A percentile compares a stretch with the other conserved stretches of the same genome.
phyloP scores from a whole-genome alignment of 1,140 invertebrate species.

The Zelostemma sp. region DNA sequence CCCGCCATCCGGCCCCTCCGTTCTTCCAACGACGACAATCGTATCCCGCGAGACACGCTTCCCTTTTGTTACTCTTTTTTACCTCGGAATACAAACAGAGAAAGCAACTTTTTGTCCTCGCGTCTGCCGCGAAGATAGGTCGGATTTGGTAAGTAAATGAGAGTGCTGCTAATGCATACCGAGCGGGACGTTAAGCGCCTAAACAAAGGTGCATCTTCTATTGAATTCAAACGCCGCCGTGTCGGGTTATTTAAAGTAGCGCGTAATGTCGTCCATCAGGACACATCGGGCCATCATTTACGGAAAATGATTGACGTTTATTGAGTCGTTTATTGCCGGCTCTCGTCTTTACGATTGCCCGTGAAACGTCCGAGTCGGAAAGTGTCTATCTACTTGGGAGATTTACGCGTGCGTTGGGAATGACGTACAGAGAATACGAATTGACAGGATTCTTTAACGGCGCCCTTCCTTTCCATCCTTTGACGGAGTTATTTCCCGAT shows the following conservation, averaged over 20 bases:
- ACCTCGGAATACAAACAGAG: too few species aligned
- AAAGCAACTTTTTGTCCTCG: too few species aligned
- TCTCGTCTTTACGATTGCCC: slow-evolving; percentile 31
- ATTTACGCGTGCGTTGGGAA: slow-evolving; percentile 31
- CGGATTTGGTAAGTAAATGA: neutral
- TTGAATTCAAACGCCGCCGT: slow-evolving; percentile 41
- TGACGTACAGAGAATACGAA: slow-evolving; percentile 26
- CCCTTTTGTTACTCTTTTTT: too few species aligned
- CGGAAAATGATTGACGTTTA: slow-evolving; percentile 35
- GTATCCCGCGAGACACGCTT: too few species aligned
- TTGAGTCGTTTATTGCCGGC: slow-evolving; percentile 34
- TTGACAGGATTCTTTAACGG: slow-evolving; percentile 2
- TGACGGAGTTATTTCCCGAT: neutral
- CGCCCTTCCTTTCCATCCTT: neutral
- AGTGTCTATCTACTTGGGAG: slow-evolving; percentile 18
- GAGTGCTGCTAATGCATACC: too few species aligned
- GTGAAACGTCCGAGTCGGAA: slow-evolving; percentile 7
- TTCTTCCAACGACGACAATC: too few species aligned
- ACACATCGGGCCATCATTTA: slow-evolving; percentile 26
- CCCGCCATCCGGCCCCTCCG: too few species aligned
- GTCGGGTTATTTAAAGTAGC: too few species aligned
- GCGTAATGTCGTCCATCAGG: slow-evolving; percentile 1
- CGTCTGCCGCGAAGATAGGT: too few species aligned
- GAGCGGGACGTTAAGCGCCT: too few species aligned
- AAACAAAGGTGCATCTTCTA: neutral